A percentile compares a stretch with the other conserved stretches of the same genome.
These are phyloP conservation scores for Agrotis segetum DNA, from an alignment of 2,888 invertebrate genomes.

Conservation along the genomic window DNA sequence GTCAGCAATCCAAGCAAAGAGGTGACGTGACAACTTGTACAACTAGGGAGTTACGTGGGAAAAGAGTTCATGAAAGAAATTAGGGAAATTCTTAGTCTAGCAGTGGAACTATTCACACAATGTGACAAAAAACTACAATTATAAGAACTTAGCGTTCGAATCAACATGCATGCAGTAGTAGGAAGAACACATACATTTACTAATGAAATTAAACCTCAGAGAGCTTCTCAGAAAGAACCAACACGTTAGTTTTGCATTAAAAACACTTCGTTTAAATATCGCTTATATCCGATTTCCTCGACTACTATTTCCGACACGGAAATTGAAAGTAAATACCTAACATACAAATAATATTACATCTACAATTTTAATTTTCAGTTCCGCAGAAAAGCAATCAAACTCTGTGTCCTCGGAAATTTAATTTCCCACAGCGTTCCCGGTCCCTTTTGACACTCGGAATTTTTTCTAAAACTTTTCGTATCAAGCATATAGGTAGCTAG, in stretches of 20 bases:
- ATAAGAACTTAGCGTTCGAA: too few relatives aligned
- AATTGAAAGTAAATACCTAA: constrained; percentile 29
- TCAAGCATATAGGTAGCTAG: constrained; percentile 17
- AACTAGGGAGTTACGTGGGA: too few relatives aligned
- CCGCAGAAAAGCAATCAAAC: constrained; percentile 49
- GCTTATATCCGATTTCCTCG: constrained; percentile 1
- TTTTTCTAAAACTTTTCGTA: constrained; percentile 46
- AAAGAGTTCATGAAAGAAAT: too few relatives aligned
- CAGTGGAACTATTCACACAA: too few relatives aligned
- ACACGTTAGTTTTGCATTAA: background rate
- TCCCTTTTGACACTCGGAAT: constrained; percentile 32
- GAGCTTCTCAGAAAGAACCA: too few relatives aligned
- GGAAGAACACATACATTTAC: background rate
- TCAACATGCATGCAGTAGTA: background rate
- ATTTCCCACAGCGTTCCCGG: constrained; percentile 33
- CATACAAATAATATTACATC: constrained; percentile 27
- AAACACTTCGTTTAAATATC: constrained; percentile 3
- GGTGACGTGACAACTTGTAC: too few relatives aligned
- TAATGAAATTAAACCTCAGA: background rate
- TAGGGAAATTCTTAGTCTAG: too few relatives aligned
- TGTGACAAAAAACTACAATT: too few relatives aligned
- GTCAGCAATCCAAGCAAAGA: too few relatives aligned
- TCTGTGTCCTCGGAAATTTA: constrained; percentile 51
- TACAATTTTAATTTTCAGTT: constrained; percentile 41
- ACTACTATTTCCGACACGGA: constrained; percentile 18